Evolutionary conservation across 2,888 invertebrate genomes (phyloP), one percentile per base, ranked within the genome.

Genomic region (Phortica okadai): DNA sequence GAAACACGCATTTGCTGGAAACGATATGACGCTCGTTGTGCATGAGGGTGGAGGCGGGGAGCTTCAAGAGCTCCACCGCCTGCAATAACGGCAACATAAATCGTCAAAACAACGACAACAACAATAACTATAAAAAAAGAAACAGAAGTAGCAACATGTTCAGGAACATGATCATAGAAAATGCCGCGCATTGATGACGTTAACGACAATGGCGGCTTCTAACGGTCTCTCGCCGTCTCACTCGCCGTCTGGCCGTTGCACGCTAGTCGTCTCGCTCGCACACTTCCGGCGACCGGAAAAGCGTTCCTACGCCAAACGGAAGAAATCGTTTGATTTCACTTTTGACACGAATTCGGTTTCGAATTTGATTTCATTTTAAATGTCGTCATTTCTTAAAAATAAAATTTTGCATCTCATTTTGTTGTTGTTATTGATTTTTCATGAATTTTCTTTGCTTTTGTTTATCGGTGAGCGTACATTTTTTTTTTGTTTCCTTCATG

Each of bases 381-480:
- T 50, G 50, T 50, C 70, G 50, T 70, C 50, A 70, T 25, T 1
- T 54, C 33, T 70, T 70, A 50, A n/a, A n/a, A 72, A 72, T 72
- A 72, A 6, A 72, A 54, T 50, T 70, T 54, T 56, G 21, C 56
- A n/a, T 42, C 5, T 73, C 54, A 54, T 75, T 21, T 21, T 21
- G 21, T 21, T 54, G 45, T 76, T 76, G 67, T 67, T 16, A 42
- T 66, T 75, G 72, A 70, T 58, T 62, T 41, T 76, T 74, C 72
- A 21, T 70, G 41, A n/a, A 10, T 33, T 41, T 54, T 44, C 44
- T 66, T 16, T 70, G 42, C 42, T 14, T 58, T 70, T 77, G 50
- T 74, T 73, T 45, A 72, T 76, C 45, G 25, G 16, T 62, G 21
- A 62, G 25, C 62, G 21, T 21, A 59, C n/a, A 21, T 25, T 59